These are phyloP conservation scores for Epinotia demarniana DNA, from an alignment of 2,888 invertebrate genomes.

Conservation along the genomic window DNA sequence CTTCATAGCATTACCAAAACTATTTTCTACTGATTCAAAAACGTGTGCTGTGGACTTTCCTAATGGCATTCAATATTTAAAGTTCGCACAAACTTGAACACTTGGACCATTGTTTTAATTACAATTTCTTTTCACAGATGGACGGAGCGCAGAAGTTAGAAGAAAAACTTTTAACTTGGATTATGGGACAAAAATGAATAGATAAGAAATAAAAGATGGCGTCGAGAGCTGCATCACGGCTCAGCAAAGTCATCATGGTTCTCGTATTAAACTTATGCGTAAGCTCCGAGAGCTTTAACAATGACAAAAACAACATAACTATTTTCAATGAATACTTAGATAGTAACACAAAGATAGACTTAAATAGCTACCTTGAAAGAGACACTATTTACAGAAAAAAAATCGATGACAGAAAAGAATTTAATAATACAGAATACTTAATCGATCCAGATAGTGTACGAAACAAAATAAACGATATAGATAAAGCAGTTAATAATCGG, in stretches of 20 bases:
- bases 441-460: conserved; percentile 16
- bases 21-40: not conserved
- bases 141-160: conserved; percentile 30
- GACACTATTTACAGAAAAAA: conserved; percentile 17
- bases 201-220: conserved; percentile 53
- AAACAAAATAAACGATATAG: conserved; percentile 46
- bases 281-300: conserved; percentile 48
- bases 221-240: conserved; percentile 41
- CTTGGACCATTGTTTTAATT: conserved; percentile 38
- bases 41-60: conserved; percentile 2
- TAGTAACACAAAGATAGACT: conserved; percentile 51
- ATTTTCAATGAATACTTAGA: conserved; percentile 54
- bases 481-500: conserved; percentile 49
- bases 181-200: conserved; percentile 46
- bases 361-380: conserved; percentile 43
- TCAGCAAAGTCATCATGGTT: conserved; percentile 49
- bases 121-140: conserved; percentile 41
- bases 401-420: conserved; percentile 14
- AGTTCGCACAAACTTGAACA: conserved; percentile 28
- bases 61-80: conserved; percentile 32
- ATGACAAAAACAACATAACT: conserved; percentile 47
- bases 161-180: conserved; percentile 19
- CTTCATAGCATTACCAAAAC: not conserved
- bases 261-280: conserved; percentile 52
- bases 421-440: conserved; percentile 28